Conservation (phyloP, 2,113 vertebrate genomes). For the Hemiprocne comata region DNA sequence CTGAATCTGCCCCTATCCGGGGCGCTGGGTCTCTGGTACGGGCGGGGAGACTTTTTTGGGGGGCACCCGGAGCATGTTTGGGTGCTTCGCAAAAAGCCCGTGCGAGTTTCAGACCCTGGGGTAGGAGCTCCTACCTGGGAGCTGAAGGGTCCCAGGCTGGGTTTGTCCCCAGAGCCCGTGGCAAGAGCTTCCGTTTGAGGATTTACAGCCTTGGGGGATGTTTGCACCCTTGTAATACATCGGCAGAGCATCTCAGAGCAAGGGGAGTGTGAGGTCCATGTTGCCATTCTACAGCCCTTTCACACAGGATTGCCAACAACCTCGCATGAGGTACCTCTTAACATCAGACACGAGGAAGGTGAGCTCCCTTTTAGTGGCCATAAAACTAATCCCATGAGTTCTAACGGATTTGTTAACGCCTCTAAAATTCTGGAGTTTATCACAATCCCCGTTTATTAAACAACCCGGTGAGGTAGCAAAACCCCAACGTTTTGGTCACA, state of each 20-base stretch:
- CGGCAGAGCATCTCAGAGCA: not conserved
- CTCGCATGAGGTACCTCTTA: rapidly evolving
- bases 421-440: not conserved
- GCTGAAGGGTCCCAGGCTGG: not conserved
- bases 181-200: not conserved
- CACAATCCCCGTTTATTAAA: not conserved
- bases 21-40: not conserved
- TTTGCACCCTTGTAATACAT: not conserved
- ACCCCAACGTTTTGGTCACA: rapidly evolving
- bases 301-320: not conserved
- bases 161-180: rapidly evolving
- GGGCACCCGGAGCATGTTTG: rapidly evolving
- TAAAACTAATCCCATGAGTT: not conserved
- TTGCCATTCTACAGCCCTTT: not conserved
- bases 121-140: not conserved
- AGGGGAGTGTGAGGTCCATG: not conserved
- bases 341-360: not conserved
- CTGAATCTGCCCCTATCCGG: rapidly evolving
- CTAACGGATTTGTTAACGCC: not conserved
- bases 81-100: not conserved
- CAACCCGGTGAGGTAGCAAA: not conserved
- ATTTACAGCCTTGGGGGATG: rapidly evolving
- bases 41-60: not conserved
- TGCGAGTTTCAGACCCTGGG: not conserved
- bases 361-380: not conserved